These are phyloP conservation scores for Clostera curtula DNA, from an alignment of 2,888 invertebrate species.

Conservation along the genomic window DNA sequence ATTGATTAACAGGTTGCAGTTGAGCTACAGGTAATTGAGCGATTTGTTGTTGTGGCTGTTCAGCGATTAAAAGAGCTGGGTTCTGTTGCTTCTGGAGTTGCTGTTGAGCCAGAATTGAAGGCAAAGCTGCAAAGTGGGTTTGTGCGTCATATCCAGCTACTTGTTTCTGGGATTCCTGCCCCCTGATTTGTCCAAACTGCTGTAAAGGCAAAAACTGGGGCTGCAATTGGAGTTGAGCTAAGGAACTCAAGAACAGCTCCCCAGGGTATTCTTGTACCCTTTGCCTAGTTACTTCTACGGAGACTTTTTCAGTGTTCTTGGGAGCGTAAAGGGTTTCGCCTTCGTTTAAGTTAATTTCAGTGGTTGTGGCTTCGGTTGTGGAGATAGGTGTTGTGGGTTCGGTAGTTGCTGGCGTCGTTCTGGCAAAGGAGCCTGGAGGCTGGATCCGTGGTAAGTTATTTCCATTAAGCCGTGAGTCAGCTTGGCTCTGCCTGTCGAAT, in stretches of 20 bases:
- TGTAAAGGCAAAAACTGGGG: constrained; percentile 47
- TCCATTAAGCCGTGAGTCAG: constrained; percentile 32
- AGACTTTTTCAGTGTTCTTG: constrained; percentile 35
- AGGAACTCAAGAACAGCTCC: constrained; percentile 50
- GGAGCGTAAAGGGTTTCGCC: constrained; percentile 39
- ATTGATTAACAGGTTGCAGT: too few relatives aligned
- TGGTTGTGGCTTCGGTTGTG: constrained; percentile 36
- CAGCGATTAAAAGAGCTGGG: constrained; percentile 34
- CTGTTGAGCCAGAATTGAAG: constrained; percentile 54
- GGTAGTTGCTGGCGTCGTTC: constrained; percentile 23
- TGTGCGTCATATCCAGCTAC: constrained; percentile 46
- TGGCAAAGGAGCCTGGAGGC: constrained; percentile 45
- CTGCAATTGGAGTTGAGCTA: constrained; percentile 52
- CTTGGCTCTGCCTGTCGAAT: constrained; percentile 49
- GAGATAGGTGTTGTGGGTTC: constrained; percentile 23
- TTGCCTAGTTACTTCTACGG: constrained; percentile 58
- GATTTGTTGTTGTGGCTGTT: constrained; percentile 22
- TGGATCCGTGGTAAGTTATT: constrained; percentile 35
- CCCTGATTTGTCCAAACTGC: constrained; percentile 31
- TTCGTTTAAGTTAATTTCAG: constrained; percentile 43
- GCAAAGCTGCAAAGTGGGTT: constrained; percentile 53
- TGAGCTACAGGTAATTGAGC: too few relatives aligned
- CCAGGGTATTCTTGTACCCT: constrained; percentile 59
- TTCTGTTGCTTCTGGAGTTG: constrained; percentile 36
- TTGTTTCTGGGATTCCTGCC: constrained; percentile 39